phyloP scores from a whole-genome alignment of 2,888 invertebrate species.

The Polymixis lichenea region DNA sequence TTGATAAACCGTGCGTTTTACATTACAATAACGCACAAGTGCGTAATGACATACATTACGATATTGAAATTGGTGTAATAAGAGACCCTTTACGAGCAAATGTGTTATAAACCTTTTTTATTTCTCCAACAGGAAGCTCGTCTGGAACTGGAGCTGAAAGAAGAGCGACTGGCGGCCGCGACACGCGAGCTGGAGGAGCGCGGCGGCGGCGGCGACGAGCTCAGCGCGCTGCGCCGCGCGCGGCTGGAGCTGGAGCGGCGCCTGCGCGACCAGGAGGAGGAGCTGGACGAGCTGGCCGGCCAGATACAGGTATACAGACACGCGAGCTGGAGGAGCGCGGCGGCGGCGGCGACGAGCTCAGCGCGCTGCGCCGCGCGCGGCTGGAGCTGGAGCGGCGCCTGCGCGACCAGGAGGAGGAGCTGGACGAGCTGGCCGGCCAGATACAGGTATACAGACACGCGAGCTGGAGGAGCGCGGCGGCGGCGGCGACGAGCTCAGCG shows the following conservation, averaged over 20 bases:
- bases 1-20: too few relatives aligned
- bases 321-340: slow-evolving; percentile 97
- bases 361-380: slow-evolving; percentile 95
- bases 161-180: slow-evolving; percentile 95
- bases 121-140: slow-evolving; percentile 92
- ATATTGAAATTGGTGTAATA: too few relatives aligned
- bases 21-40: too few relatives aligned
- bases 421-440: slow-evolving; percentile 98
- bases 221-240: slow-evolving; percentile 94
- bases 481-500: slow-evolving; percentile 96
- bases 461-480: slow-evolving; percentile 97
- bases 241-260: slow-evolving; percentile 97
- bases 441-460: slow-evolving; percentile 93
- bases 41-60: too few relatives aligned
- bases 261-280: slow-evolving; percentile 97
- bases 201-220: slow-evolving; percentile 96
- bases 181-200: slow-evolving; percentile 96
- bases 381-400: slow-evolving; percentile 96
- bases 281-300: slow-evolving; percentile 98
- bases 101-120: too few relatives aligned
- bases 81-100: too few relatives aligned
- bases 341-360: slow-evolving; percentile 96
- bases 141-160: slow-evolving; percentile 96
- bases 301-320: slow-evolving; percentile 94
- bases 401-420: slow-evolving; percentile 97